Evolutionary conservation across 2,113 vertebrate genomes (phyloP), one percentile per base, ranked within the genome.

Genomic region (Chionodraco myersi): DNA sequence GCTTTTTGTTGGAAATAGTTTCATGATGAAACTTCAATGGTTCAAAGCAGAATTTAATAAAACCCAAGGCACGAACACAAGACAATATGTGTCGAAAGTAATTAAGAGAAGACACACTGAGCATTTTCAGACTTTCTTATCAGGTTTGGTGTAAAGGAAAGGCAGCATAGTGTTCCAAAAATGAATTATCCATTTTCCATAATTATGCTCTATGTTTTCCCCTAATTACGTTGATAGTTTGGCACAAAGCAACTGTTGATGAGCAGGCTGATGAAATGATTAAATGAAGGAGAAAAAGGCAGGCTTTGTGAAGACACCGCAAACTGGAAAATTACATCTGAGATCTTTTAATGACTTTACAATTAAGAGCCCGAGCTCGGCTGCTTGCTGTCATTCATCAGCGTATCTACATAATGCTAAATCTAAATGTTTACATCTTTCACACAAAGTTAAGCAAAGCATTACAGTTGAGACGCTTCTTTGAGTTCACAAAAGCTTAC

Each of bases 331-430:
- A 91, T 88, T 80, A 81, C 91, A 81, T 61, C 63, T 3, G 58
- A 90, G 78, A 87, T 89, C 67, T 56, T 88, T 82, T 90, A 88
- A 91, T 85, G 81, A 88, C 80, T 88, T 86, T 86, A 72, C 77
- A 86, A 91, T 91, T 91, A 84, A 48, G 75, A 80, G 74, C 8
- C 8, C 47, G 8, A 72, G 72, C 61, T 86, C 72, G 57, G 86
- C 64, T 81, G 77, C 70, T 72, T 18, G 30, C 68, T 83, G 84
- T 86, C 80, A 80, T 92, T 90, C 79, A 72, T 41, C 67, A 3
- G 34, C 66, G 53, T 21, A 21, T 15, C 34, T 9, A 0, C n/a
- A 9, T 68, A 83, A 84, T 75, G 65, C 72, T 73, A 80, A 83
- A 65, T 58, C 61, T 45, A 21, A 77, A 63, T 54, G 82, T 90